Evolutionary conservation across 2,797 vertebrate genomes (phyloP).

Genomic region (Crax fasciolata): DNA sequence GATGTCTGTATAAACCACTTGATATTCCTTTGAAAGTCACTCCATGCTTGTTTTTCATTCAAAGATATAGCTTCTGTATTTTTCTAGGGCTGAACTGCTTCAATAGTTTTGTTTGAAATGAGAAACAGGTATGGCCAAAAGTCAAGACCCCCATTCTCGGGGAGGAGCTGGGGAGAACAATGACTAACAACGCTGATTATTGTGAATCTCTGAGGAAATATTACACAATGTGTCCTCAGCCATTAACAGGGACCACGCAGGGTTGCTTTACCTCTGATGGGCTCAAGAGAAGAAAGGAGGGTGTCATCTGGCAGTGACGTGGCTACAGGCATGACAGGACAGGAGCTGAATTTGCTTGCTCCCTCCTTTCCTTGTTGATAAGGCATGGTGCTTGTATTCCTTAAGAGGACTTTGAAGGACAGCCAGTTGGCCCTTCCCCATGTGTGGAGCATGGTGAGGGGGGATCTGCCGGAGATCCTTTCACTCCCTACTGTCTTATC

Average conservation of each 20-base stretch:
- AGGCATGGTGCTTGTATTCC: neutral
- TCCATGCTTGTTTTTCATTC: neutral
- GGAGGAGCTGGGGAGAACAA: neutral
- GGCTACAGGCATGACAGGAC: neutral
- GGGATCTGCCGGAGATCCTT: neutral
- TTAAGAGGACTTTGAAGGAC: neutral
- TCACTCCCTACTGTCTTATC: neutral
- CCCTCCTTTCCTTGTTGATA: fast-evolving
- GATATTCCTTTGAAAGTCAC: neutral
- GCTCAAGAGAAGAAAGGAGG: neutral
- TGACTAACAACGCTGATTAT: neutral
- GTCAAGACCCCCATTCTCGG: neutral
- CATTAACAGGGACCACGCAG: neutral
- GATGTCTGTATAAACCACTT: neutral
- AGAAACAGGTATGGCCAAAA: neutral
- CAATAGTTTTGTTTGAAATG: neutral
- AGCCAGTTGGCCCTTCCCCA: fast-evolving
- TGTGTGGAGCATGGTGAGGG: neutral
- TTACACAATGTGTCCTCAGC: neutral
- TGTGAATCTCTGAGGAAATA: neutral
- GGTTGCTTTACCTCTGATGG: neutral
- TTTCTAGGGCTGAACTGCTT: neutral
- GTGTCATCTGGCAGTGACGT: neutral
- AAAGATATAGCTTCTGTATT: neutral
- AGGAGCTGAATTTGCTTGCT: neutral